Evolutionary conservation across 2,797 vertebrate species (phyloP).

Genomic region (Nannoperca australis): DNA sequence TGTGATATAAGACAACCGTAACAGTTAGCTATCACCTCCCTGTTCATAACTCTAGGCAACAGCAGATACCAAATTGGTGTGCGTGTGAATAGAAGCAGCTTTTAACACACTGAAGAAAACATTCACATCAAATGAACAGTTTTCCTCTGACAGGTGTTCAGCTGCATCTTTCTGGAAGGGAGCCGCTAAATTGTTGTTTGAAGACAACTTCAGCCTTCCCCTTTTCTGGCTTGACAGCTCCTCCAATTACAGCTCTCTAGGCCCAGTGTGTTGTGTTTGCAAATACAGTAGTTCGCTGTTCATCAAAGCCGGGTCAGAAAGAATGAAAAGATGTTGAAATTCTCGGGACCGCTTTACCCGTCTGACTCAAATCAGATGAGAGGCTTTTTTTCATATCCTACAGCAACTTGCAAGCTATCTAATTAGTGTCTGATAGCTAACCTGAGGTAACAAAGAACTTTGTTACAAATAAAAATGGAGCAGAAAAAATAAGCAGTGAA

Average conservation of each 20-base stretch:
- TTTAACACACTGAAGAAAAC: slow-evolving; percentile 54
- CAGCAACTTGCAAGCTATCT: slow-evolving; percentile 16
- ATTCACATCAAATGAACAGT: slow-evolving; percentile 50
- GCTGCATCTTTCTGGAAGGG: slow-evolving; percentile 52
- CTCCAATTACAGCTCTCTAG: slow-evolving; percentile 67
- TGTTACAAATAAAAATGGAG: not conserved
- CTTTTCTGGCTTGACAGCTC: slow-evolving; percentile 60
- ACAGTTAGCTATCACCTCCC: slow-evolving; percentile 7
- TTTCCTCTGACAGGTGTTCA: slow-evolving; percentile 70
- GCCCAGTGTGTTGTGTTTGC: slow-evolving; percentile 51
- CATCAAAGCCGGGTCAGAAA: slow-evolving; percentile 56
- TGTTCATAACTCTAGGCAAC: slow-evolving; percentile 11
- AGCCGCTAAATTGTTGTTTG: slow-evolving; percentile 59
- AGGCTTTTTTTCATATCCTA: slow-evolving; percentile 20
- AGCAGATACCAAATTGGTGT: slow-evolving; percentile 21
- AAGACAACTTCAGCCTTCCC: slow-evolving; percentile 61
- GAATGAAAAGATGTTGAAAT: slow-evolving; percentile 24
- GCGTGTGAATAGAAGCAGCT: slow-evolving; percentile 40
- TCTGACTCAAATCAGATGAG: slow-evolving; percentile 36
- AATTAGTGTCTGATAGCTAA: slow-evolving; percentile 45
- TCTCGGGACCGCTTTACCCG: not conserved
- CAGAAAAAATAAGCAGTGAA: not conserved
- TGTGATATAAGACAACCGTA: not conserved
- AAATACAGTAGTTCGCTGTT: slow-evolving; percentile 52
- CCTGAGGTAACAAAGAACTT: slow-evolving; percentile 17